Evolutionary conservation across 2,888 invertebrate species (phyloP), one percentile per base, ranked within the genome.

Genomic region (Caradrina kadenii): DNA sequence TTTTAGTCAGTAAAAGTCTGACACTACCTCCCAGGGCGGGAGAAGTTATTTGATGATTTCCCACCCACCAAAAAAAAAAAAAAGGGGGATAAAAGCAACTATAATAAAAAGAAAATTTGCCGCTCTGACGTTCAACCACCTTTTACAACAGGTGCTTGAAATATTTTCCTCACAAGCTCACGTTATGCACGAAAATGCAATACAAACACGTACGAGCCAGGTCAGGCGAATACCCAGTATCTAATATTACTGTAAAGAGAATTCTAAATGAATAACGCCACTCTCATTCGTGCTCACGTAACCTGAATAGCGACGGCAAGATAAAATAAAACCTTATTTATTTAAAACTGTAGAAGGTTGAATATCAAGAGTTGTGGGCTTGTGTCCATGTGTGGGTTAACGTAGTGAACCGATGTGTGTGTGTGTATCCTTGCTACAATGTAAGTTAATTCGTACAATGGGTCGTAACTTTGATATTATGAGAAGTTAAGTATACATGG

Each of bases 181-280:
- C 58, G 45, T 50, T 50, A 39, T 75, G 48, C 64, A 76, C 35
- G 26, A 65, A 77, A 80, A 60, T 76, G 76, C 76, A 80, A 76
- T 68, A 68, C 74, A 69, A 77, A 68, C 59, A 69, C 59, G 42
- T 64, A 17, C 15, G 15, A 26, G 48, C 48, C 13, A 69, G 64
- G 69, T 69, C 76, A 69, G 49, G 55, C 21, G 76, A 26, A 63
- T 17, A 59, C 55, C 22, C 22, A 11, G 19, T 65, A 56, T 53
- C 64, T 76, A 50, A 63, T 63, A 80, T 80, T 60, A 63, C 52
- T 56, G 52, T 60, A 76, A 69, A 77, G 65, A 50, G 76, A 77
- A 77, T 76, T 65, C 59, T 76, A 69, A 80, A 77, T 77, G 55
- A 80, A 80, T 80, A 76, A 65, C 48, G 42, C 59, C 45, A 50